Evolutionary conservation across 30 jellyfish, hydroid and myxozoan species (phyloP).

Genomic region (Sanderia malayensis): DNA sequence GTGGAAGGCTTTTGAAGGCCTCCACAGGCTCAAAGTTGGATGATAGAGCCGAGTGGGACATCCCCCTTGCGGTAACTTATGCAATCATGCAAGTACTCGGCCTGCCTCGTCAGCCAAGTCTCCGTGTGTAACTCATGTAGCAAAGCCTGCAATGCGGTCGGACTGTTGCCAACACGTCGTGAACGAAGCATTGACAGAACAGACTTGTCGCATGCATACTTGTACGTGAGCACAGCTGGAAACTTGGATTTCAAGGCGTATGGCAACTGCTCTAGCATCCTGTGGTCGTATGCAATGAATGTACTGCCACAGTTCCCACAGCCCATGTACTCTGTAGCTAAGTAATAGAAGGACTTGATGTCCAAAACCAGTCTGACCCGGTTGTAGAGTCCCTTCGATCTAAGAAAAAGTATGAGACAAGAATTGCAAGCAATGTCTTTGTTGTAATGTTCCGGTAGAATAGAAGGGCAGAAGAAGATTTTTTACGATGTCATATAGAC

Average conservation of each 20-base stretch:
- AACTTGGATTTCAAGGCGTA: slow-evolving; percentile 12
- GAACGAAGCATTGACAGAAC: slow-evolving; percentile 50
- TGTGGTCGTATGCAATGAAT: slow-evolving; percentile 15
- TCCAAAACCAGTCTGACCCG: slow-evolving; percentile 26
- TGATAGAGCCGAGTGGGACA: not conserved
- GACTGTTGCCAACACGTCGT: slow-evolving; percentile 53
- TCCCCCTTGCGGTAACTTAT: slow-evolving; percentile 4
- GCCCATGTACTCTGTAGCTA: slow-evolving; percentile 16
- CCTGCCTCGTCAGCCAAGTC: slow-evolving; percentile 16
- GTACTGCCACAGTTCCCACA: slow-evolving; percentile 24
- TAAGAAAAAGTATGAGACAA: no score
- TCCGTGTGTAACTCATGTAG: slow-evolving; percentile 45
- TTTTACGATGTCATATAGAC: no score
- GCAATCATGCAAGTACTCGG: slow-evolving; percentile 47
- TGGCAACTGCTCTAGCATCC: slow-evolving; percentile 61
- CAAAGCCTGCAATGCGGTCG: slow-evolving; percentile 38
- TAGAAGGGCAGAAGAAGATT: no score
- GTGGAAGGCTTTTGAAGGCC: slow-evolving; percentile 20
- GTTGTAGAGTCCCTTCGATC: slow-evolving; percentile 38
- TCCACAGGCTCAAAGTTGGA: slow-evolving; percentile 6
- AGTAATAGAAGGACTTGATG: slow-evolving; percentile 7
- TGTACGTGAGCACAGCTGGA: slow-evolving; percentile 46
- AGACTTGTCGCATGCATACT: slow-evolving; percentile 46
- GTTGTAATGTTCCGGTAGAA: no score
- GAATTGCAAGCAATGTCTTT: no score